Conservation (phyloP, 1,140 invertebrate species). For the Cydia amplana region DNA sequence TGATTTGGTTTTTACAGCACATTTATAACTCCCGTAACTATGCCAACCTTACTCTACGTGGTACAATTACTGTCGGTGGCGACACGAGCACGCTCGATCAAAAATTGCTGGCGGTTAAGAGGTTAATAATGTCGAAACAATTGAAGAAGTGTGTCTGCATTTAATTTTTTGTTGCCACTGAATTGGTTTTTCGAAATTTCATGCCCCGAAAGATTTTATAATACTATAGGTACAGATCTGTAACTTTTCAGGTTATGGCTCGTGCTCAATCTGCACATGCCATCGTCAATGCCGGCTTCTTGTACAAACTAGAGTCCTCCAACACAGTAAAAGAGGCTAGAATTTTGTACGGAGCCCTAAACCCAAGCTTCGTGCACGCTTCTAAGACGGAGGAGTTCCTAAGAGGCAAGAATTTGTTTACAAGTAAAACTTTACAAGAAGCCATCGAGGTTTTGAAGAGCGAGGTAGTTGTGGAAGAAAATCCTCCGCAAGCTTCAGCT, state of each 20-base stretch:
- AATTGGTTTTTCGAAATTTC: not conserved
- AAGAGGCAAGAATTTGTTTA: slow-evolving; percentile 76
- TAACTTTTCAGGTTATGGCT: slow-evolving; percentile 82
- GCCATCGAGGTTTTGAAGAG: slow-evolving; percentile 79
- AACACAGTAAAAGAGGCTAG: slow-evolving; percentile 71
- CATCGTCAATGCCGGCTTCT: slow-evolving; percentile 85
- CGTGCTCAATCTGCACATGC: slow-evolving; percentile 86
- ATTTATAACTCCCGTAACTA: too few species aligned
- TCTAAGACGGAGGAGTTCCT: slow-evolving; percentile 83
- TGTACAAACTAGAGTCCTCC: slow-evolving; percentile 79
- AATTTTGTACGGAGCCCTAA: slow-evolving; percentile 82
- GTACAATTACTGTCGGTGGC: too few species aligned
- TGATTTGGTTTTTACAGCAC: too few species aligned
- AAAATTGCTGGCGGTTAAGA: too few species aligned
- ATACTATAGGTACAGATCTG: not conserved
- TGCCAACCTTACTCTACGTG: too few species aligned
- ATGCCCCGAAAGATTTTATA: not conserved
- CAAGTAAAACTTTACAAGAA: slow-evolving; percentile 66
- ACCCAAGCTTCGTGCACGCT: slow-evolving; percentile 83
- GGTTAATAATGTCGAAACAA: not conserved
- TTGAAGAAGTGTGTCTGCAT: not conserved
- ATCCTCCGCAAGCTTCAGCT: slow-evolving; percentile 80
- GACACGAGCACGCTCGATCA: too few species aligned
- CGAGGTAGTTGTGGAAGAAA: slow-evolving; percentile 82
- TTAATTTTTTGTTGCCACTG: not conserved